Evolutionary conservation across 2,888 invertebrate genomes (phyloP).

Genomic region (Drosophila flavopinicola): DNA sequence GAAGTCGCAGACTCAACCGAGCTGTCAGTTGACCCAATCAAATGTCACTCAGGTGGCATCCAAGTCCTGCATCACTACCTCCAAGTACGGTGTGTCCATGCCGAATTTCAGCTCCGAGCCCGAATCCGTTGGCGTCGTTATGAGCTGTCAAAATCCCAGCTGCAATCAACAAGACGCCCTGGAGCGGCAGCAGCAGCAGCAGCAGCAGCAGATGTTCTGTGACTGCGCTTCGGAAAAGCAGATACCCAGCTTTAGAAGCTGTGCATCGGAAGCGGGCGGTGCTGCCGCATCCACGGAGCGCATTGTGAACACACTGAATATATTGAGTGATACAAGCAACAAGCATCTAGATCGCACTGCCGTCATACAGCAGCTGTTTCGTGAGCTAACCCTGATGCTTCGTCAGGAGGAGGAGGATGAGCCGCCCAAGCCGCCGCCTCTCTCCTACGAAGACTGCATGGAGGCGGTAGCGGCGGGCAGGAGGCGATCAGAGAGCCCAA

Average conservation of each 20-base stretch:
- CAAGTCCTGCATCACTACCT: slow-evolving; percentile 20
- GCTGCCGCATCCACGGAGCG: slow-evolving; percentile 27
- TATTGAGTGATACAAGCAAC: slow-evolving; percentile 24
- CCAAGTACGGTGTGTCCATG: neutral
- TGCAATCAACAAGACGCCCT: neutral
- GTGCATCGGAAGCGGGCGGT: neutral
- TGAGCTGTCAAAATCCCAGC: neutral
- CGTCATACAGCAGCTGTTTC: slow-evolving; percentile 48
- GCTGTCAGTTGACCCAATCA: neutral
- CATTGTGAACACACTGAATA: slow-evolving; percentile 35
- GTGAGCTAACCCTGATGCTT: slow-evolving; percentile 49
- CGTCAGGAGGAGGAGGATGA: slow-evolving; percentile 44
- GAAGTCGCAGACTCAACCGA: too few species aligned
- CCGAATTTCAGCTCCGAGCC: neutral
- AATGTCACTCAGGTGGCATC: too few species aligned
- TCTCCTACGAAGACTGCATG: slow-evolving; percentile 54
- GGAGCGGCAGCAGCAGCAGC: neutral
- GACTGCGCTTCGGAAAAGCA: neutral
- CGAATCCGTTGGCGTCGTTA: slow-evolving; percentile 14
- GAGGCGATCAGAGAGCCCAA: neutral
- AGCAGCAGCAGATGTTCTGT: neutral
- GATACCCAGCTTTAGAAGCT: neutral
- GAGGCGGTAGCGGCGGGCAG: slow-evolving; percentile 24
- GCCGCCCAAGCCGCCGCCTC: neutral
- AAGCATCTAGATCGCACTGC: slow-evolving; percentile 28